Percentiles rank a stretch among this genome's conserved stretches.
Conservation (phyloP, 64 coral and sea anemone species). For the Dendrophyllia cribrosa region DNA sequence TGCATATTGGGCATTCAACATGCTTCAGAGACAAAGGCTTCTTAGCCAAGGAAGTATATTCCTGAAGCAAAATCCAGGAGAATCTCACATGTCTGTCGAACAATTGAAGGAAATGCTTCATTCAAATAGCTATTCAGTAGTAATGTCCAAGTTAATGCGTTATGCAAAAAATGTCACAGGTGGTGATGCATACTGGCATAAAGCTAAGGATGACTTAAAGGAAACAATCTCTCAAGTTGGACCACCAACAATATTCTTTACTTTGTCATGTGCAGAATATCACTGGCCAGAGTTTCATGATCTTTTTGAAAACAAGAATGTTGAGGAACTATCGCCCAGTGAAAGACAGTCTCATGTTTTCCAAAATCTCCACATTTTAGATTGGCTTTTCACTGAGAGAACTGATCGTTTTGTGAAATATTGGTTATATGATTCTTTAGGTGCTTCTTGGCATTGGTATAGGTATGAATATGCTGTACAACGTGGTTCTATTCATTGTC, state of each 20-base stretch:
- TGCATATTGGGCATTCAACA: too few relatives aligned
- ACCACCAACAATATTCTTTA: conserved; percentile 45
- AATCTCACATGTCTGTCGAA: conserved; percentile 21
- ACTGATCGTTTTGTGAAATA: conserved; percentile 34
- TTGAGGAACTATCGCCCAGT: not conserved
- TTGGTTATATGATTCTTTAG: conserved; percentile 33
- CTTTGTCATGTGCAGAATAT: conserved; percentile 38
- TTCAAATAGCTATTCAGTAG: not conserved
- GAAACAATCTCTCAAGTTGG: conserved; percentile 22
- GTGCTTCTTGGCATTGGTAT: conserved; percentile 43
- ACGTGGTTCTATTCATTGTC: conserved; percentile 48
- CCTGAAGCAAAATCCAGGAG: too few relatives aligned
- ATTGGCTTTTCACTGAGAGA: conserved; percentile 53
- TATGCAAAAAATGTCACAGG: conserved; percentile 43
- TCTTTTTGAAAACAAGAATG: conserved; percentile 1
- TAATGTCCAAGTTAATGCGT: conserved; percentile 5
- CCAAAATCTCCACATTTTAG: conserved; percentile 46
- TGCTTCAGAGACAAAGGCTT: too few relatives aligned
- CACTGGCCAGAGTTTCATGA: conserved; percentile 48
- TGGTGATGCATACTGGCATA: conserved; percentile 26
- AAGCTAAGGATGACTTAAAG: conserved; percentile 34
- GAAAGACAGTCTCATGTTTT: conserved; percentile 25
- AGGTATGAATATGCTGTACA: conserved; percentile 56
- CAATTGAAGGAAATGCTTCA: conserved; percentile 32
- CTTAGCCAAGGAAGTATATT: too few relatives aligned